These are phyloP conservation scores for Lasioglossum morio DNA, from an alignment of 2,888 invertebrate genomes.

Conservation along the genomic window DNA sequence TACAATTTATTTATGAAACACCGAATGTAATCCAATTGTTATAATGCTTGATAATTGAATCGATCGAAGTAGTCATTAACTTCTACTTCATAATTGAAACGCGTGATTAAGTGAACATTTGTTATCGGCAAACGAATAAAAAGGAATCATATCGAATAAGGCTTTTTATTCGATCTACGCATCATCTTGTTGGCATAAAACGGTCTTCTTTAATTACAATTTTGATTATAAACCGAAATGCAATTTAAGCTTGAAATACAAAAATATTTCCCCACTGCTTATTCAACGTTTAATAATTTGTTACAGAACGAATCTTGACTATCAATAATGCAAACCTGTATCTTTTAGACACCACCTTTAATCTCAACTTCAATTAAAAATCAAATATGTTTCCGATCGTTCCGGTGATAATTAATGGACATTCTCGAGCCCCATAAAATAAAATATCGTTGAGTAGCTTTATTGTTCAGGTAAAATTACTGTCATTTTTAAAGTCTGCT, in stretches of 20 bases:
- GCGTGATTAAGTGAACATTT: conserved; percentile 62
- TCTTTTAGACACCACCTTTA: not conserved
- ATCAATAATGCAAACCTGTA: not conserved
- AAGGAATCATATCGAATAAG: conserved; percentile 26
- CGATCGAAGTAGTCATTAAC: conserved; percentile 66
- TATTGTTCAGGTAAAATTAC: conserved; percentile 30
- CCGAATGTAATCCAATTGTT: conserved; percentile 62
- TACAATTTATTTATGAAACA: conserved; percentile 68
- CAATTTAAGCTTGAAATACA: not conserved
- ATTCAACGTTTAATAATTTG: not conserved
- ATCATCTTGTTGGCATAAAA: not conserved
- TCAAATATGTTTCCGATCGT: not conserved
- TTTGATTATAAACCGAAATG: not conserved
- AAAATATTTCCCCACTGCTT: not conserved
- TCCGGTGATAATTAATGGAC: not conserved
- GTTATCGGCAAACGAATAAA: conserved; percentile 46
- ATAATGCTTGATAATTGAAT: conserved; percentile 65
- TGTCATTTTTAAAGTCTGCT: conserved; percentile 32
- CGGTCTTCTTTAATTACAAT: not conserved
- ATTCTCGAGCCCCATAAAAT: not conserved
- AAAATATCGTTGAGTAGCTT: conserved; percentile 13
- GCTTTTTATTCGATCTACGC: conserved; percentile 16
- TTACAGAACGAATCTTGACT: not conserved
- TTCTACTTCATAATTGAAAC: conserved; percentile 69
- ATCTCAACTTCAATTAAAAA: not conserved